A percentile compares a stretch with the other conserved stretches of the same genome.
Evolutionary conservation across 2,113 vertebrate genomes (phyloP).

Genomic region (Phalacrocorax brasilianus): DNA sequence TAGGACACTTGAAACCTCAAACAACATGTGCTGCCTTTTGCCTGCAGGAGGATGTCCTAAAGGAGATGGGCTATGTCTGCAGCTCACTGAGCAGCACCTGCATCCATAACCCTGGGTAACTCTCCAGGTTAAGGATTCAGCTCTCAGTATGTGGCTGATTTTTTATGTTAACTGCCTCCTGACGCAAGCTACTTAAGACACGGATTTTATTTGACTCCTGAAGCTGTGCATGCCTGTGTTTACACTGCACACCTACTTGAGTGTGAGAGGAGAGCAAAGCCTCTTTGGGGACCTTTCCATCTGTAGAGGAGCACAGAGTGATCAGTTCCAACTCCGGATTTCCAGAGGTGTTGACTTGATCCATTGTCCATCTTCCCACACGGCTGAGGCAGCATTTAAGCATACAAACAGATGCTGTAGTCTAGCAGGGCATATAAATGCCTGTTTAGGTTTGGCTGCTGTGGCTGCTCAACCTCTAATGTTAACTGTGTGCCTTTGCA

Average conservation of each 20-base stretch:
- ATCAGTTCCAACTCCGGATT: not conserved
- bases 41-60: not conserved
- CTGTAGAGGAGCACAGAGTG: not conserved
- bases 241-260: accelerated
- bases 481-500: accelerated
- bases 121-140: not conserved
- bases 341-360: not conserved
- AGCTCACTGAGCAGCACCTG: not conserved
- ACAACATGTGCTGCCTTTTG: not conserved
- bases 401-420: not conserved
- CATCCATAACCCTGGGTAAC: not conserved
- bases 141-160: not conserved
- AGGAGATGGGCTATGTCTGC: not conserved
- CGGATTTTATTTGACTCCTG: not conserved
- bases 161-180: not conserved
- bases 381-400: not conserved
- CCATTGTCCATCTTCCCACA: not conserved
- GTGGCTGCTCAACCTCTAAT: not conserved
- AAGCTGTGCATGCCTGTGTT: not conserved
- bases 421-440: not conserved
- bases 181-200: not conserved
- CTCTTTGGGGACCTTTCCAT: not conserved
- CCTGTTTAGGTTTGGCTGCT: not conserved
- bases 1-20: not conserved
- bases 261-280: not conserved